phyloP scores from a whole-genome alignment of 2,113 vertebrate species.

The Ranitomeya imitator region DNA sequence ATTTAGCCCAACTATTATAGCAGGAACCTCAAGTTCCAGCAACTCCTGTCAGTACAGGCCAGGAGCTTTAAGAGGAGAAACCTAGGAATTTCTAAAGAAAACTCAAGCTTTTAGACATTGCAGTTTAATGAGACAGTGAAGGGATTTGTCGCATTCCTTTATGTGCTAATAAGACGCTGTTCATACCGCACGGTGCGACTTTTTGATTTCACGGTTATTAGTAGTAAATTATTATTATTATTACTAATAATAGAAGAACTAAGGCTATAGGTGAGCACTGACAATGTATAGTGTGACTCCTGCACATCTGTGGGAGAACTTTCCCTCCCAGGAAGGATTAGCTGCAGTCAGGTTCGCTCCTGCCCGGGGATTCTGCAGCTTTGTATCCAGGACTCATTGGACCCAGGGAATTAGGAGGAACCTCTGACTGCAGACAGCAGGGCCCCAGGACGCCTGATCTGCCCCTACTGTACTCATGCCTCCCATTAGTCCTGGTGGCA shows the following conservation, averaged over 20 bases:
- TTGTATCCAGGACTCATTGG: neutral
- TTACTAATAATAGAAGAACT: neutral
- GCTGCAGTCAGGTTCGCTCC: neutral
- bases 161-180: too few relatives aligned
- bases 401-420: conserved; percentile 7
- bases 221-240: too few relatives aligned
- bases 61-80: neutral
- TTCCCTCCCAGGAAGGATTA: neutral
- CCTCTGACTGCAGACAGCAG: neutral
- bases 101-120: too few relatives aligned
- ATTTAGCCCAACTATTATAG: too few relatives aligned
- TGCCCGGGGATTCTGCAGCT: conserved; percentile 12
- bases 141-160: too few relatives aligned
- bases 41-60: neutral
- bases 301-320: neutral
- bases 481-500: neutral
- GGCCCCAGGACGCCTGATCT: conserved; percentile 26
- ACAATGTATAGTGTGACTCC: too few relatives aligned
- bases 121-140: too few relatives aligned
- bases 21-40: neutral
- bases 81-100: too few relatives aligned
- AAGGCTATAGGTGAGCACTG: too few relatives aligned
- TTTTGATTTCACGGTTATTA: neutral
- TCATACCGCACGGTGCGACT: neutral
- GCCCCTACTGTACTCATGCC: neutral